These are phyloP conservation scores for Peromyscus melanophrys DNA, from an alignment of 2,797 vertebrate genomes.

Conservation along the genomic window DNA sequence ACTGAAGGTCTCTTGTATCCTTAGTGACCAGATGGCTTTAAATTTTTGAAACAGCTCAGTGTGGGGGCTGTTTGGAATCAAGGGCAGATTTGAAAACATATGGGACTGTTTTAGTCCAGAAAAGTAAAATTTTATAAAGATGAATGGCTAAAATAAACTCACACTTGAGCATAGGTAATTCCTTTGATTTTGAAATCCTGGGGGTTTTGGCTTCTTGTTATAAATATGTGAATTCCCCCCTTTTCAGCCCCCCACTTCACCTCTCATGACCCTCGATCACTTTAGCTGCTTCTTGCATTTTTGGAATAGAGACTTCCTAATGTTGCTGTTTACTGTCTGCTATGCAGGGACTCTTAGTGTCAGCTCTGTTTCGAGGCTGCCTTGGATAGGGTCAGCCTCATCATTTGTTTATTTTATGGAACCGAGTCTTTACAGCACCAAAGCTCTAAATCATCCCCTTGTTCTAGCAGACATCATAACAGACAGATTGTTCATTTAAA, in stretches of 20 bases:
- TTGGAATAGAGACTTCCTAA: constrained; percentile 71
- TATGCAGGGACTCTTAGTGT: constrained; percentile 63
- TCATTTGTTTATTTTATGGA: constrained; percentile 81
- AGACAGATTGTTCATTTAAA: constrained; percentile 83
- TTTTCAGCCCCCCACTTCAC: neutral
- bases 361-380: constrained; percentile 82
- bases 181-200: constrained; percentile 20
- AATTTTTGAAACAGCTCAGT: constrained; percentile 76
- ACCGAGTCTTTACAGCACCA: constrained; percentile 65
- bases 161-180: constrained; percentile 51
- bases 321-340: constrained; percentile 71
- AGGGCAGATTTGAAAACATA: constrained; percentile 84
- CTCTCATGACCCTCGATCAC: constrained; percentile 7
- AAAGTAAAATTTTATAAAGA: constrained; percentile 84
- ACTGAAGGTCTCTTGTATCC: constrained; percentile 75
- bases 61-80: constrained; percentile 64
- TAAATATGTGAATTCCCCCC: neutral
- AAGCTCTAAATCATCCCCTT: constrained; percentile 82
- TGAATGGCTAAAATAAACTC: constrained; percentile 77
- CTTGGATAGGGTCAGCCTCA: constrained; percentile 61
- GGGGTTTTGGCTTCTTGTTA: constrained; percentile 39
- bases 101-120: constrained; percentile 82
- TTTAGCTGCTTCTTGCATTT: constrained; percentile 40
- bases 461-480: constrained; percentile 80
- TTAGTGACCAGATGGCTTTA: constrained; percentile 84